These are phyloP conservation scores for Seriola aureovittata DNA, from an alignment of 2,113 vertebrate genomes.

Conservation along the genomic window DNA sequence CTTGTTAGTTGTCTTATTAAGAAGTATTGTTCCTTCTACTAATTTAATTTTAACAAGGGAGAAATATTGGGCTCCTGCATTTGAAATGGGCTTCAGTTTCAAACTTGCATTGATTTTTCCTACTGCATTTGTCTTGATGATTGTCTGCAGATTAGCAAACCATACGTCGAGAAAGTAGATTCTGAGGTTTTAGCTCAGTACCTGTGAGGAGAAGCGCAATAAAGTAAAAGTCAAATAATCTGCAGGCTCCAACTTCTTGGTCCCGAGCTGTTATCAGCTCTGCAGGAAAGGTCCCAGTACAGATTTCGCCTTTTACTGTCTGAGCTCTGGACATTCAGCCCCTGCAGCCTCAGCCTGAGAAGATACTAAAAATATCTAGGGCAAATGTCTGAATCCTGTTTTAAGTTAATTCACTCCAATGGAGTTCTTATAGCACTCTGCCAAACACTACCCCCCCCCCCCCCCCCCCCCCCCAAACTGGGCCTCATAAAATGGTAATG, in stretches of 20 bases:
- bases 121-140: slow-evolving; percentile 1
- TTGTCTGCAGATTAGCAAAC: slow-evolving; percentile 3
- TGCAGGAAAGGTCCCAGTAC: slow-evolving; percentile 18
- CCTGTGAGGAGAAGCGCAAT: neutral
- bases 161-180: neutral
- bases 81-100: slow-evolving; percentile 25
- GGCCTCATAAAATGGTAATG: slow-evolving; percentile 74
- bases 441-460: slow-evolving; percentile 59
- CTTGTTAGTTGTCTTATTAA: slow-evolving; percentile 5
- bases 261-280: slow-evolving; percentile 39
- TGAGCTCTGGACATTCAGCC: slow-evolving; percentile 56
- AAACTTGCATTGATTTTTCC: slow-evolving; percentile 40
- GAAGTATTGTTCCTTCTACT: slow-evolving; percentile 23
- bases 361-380: slow-evolving; percentile 69
- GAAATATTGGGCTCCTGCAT: slow-evolving; percentile 19
- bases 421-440: slow-evolving; percentile 60
- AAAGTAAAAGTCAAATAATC: slow-evolving; percentile 28
- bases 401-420: slow-evolving; percentile 68
- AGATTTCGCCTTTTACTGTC: slow-evolving; percentile 34
- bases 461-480: slow-evolving; percentile 60
- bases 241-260: slow-evolving; percentile 27
- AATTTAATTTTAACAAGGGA: slow-evolving; percentile 18
- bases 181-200: neutral
- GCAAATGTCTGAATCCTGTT: slow-evolving; percentile 56
- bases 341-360: slow-evolving; percentile 42